Percentiles rank a stretch among this genome's conserved stretches.
Conservation (phyloP, 2,888 invertebrate genomes). For the Blera fallax region DNA sequence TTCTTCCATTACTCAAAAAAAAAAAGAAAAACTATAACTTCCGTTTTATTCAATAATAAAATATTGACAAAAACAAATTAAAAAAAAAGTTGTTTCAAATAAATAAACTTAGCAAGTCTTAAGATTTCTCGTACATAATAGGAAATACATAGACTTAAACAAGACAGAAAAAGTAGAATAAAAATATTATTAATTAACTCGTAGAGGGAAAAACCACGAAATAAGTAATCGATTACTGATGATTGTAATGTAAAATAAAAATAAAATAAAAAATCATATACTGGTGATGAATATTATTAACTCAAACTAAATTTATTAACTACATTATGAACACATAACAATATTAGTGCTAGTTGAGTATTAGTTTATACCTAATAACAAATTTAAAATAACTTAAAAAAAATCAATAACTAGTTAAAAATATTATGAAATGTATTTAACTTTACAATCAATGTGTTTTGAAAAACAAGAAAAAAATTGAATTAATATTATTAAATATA, state of each 20-base stretch:
- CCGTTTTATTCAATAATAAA: conserved; percentile 36
- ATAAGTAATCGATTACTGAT: conserved; percentile 12
- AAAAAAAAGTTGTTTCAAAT: conserved; percentile 22
- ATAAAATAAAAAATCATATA: conserved; percentile 13
- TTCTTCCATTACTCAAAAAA: conserved; percentile 56
- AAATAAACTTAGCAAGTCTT: neutral
- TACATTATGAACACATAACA: conserved; percentile 29
- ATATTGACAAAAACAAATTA: neutral
- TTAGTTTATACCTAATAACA: conserved; percentile 44
- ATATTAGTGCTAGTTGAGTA: conserved; percentile 64
- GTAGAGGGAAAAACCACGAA: neutral
- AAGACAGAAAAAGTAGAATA: conserved; percentile 10
- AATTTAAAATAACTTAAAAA: conserved; percentile 12
- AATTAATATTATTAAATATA: conserved; percentile 19
- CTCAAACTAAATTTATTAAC: conserved; percentile 60
- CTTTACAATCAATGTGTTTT: conserved; percentile 69
- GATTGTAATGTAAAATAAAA: conserved; percentile 52
- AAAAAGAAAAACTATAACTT: conserved; percentile 17
- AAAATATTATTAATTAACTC: neutral
- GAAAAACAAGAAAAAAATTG: conserved; percentile 21
- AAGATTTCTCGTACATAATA: conserved; percentile 19
- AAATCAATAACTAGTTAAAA: conserved; percentile 63
- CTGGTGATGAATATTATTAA: conserved; percentile 65
- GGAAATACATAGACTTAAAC: conserved; percentile 43
- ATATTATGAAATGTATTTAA: conserved; percentile 44